Conservation (phyloP, 2,797 vertebrate genomes). For the Pogoniulus pusillus region DNA sequence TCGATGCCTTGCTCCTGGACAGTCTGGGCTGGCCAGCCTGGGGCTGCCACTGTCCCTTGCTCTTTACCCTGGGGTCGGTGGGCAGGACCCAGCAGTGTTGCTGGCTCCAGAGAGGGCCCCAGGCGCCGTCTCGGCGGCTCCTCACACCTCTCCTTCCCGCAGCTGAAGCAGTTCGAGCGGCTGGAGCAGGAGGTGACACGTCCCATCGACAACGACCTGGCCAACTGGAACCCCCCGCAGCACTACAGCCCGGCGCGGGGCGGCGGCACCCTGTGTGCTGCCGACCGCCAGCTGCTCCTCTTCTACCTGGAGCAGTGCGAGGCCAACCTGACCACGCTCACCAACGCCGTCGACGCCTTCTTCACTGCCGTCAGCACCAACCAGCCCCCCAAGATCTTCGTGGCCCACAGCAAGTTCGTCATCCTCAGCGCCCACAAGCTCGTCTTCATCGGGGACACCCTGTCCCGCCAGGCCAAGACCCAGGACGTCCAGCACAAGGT, state of each 20-base stretch:
- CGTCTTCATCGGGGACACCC: constrained; percentile 95
- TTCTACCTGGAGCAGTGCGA: constrained; percentile 98
- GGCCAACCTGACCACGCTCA: constrained; percentile 90
- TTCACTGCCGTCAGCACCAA: constrained; percentile 89
- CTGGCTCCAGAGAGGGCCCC: background rate
- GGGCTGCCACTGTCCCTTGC: background rate
- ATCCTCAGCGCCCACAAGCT: constrained; percentile 97
- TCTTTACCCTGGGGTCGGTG: background rate
- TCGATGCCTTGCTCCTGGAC: background rate
- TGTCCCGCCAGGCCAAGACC: constrained; percentile 93
- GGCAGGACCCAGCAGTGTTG: background rate
- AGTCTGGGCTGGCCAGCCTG: background rate
- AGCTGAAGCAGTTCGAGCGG: constrained; percentile 96
- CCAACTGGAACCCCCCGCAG: constrained; percentile 87
- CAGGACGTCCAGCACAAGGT: constrained; percentile 88
- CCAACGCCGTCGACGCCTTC: constrained; percentile 93
- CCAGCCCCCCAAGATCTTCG: constrained; percentile 95
- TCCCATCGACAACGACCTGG: constrained; percentile 93
- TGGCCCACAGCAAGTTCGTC: constrained; percentile 97
- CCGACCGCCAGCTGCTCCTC: constrained; percentile 92
- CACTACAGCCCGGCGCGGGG: constrained; percentile 74
- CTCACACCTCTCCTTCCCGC: background rate
- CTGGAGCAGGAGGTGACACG: constrained; percentile 93
- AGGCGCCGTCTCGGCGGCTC: accelerated
- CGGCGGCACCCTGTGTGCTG: constrained; percentile 77